Evolutionary conservation across 2,797 vertebrate species (phyloP).

Genomic region (Gymnothorax reevesii): DNA sequence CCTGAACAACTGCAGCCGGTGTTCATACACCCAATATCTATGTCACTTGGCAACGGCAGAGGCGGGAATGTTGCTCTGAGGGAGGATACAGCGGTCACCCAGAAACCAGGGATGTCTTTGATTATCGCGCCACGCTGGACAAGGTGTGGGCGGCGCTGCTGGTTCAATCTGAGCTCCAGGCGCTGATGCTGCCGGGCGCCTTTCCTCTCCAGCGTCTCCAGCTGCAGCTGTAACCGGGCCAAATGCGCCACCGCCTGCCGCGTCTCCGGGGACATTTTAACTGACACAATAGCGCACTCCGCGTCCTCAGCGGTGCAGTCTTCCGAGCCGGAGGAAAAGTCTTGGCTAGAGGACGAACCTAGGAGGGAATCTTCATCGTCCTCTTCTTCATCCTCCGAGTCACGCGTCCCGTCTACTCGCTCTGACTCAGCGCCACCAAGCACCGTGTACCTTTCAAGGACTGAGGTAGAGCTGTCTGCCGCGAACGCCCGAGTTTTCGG

Average conservation of each 20-base stretch:
- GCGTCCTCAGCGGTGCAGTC: slow-evolving; percentile 75
- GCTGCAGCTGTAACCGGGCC: slow-evolving; percentile 84
- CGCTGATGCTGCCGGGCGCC: slow-evolving; percentile 82
- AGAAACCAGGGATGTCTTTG: slow-evolving; percentile 87
- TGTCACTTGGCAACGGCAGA: background rate
- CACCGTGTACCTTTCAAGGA: slow-evolving; percentile 58
- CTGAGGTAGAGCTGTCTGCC: slow-evolving; percentile 76
- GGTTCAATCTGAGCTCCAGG: slow-evolving; percentile 81
- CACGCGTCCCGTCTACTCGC: slow-evolving; percentile 18
- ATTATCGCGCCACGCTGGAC: slow-evolving; percentile 85
- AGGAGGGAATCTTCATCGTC: slow-evolving; percentile 71
- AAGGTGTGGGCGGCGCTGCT: slow-evolving; percentile 82
- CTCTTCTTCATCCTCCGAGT: slow-evolving; percentile 53
- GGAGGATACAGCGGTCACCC: slow-evolving; percentile 91
- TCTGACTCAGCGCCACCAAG: slow-evolving; percentile 54
- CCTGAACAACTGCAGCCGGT: background rate
- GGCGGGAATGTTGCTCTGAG: background rate
- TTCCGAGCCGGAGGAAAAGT: slow-evolving; percentile 74
- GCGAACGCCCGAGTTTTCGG: slow-evolving; percentile 65
- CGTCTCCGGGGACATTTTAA: slow-evolving; percentile 81
- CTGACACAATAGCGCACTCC: slow-evolving; percentile 81
- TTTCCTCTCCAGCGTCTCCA: slow-evolving; percentile 85
- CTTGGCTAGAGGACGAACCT: slow-evolving; percentile 70
- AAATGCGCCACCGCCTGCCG: slow-evolving; percentile 83
- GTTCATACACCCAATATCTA: background rate